These are phyloP conservation scores for Centropus unirufus DNA, from an alignment of 2,113 vertebrate genomes.

Conservation along the genomic window DNA sequence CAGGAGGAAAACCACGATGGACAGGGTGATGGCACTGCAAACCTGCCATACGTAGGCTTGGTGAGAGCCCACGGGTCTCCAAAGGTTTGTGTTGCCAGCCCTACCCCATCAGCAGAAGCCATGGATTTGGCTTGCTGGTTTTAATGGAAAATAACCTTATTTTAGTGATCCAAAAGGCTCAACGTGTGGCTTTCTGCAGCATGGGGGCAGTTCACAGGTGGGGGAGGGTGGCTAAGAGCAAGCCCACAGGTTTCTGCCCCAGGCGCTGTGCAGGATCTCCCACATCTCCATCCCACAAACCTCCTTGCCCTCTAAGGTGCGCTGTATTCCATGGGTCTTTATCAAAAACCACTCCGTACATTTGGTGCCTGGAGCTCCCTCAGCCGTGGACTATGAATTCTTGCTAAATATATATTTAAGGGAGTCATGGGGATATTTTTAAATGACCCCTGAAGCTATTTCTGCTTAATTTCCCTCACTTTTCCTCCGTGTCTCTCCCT, in stretches of 20 bases:
- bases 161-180: background rate
- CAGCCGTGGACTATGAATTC: constrained; percentile 44
- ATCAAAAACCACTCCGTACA: background rate
- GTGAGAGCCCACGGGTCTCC: rapidly evolving
- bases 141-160: background rate
- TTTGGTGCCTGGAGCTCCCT: constrained; percentile 47
- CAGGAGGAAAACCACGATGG: rapidly evolving
- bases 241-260: background rate
- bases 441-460: constrained; percentile 72
- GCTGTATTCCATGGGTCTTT: background rate
- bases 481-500: background rate
- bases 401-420: constrained; percentile 51
- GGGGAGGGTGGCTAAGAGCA: background rate
- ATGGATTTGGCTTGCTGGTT: background rate
- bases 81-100: background rate
- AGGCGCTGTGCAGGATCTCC: rapidly evolving
- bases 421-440: constrained; percentile 61
- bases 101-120: background rate
- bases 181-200: rapidly evolving
- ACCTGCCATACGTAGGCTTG: background rate
- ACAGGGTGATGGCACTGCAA: rapidly evolving
- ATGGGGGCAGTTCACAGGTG: rapidly evolving
- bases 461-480: constrained; percentile 58
- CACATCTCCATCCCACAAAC: background rate
- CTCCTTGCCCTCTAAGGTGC: background rate